Conservation (phyloP, 2,113 vertebrate species). For the Zapornia atra region DNA sequence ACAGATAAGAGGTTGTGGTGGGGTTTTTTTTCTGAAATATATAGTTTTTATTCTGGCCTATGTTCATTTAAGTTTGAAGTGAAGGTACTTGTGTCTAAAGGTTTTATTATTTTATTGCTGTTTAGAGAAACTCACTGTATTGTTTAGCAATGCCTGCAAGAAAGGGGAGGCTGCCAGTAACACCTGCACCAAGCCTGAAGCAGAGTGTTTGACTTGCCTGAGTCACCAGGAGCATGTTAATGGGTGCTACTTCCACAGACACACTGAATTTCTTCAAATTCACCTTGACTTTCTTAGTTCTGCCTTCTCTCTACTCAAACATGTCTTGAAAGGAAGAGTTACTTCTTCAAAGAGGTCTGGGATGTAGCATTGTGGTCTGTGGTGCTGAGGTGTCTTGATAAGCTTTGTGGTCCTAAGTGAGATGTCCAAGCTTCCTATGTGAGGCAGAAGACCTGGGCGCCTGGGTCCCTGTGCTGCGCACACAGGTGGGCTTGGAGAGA, state of each 20-base stretch:
- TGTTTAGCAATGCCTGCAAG: background rate
- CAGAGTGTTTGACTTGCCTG: background rate
- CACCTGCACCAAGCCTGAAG: background rate
- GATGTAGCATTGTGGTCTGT: accelerated
- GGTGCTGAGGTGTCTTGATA: background rate
- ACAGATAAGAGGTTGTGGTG: background rate
- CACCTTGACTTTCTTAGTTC: background rate
- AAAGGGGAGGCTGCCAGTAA: background rate
- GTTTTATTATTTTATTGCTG: background rate
- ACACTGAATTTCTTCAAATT: background rate
- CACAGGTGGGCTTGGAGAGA: background rate
- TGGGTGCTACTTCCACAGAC: accelerated
- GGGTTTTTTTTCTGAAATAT: background rate
- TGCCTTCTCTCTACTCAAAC: background rate
- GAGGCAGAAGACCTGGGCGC: background rate
- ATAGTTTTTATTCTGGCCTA: background rate
- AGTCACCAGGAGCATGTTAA: background rate
- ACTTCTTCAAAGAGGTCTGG: background rate
- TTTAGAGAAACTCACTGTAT: background rate
- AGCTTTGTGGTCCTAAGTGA: background rate
- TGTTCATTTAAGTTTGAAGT: background rate
- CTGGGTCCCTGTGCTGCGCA: background rate
- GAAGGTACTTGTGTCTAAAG: background rate
- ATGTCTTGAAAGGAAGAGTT: background rate
- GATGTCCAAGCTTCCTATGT: background rate